phyloP scores from a whole-genome alignment of 1,140 invertebrate genomes.

The Druon quercuslanigerum region DNA sequence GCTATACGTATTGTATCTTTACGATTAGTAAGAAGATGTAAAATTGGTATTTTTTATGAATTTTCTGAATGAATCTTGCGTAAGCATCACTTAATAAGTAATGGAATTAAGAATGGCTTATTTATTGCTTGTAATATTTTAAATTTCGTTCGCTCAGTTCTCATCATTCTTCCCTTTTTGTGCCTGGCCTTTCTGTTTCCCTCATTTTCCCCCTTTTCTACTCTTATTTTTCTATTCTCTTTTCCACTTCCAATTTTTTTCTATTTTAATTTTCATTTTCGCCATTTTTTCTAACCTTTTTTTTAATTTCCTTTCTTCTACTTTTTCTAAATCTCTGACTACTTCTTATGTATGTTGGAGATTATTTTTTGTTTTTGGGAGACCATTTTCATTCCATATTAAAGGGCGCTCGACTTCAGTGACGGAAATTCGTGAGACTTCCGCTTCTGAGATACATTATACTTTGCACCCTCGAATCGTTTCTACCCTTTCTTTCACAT shows the following conservation, averaged over 20 bases:
- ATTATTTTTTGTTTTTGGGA: neutral
- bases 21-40: constrained; percentile 77
- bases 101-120: constrained; percentile 72
- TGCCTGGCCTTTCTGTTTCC: constrained; percentile 28
- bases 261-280: neutral
- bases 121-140: constrained; percentile 76
- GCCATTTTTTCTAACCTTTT: neutral
- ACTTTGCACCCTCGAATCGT: constrained; percentile 4
- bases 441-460: constrained; percentile 11
- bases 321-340: neutral
- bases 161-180: constrained; percentile 35
- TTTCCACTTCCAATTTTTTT: neutral
- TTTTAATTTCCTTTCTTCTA: neutral
- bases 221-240: constrained; percentile 31
- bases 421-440: constrained; percentile 22
- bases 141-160: constrained; percentile 67
- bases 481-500: constrained; percentile 22
- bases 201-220: constrained; percentile 33
- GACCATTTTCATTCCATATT: constrained; percentile 1
- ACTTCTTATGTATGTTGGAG: neutral
- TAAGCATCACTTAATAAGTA: constrained; percentile 64
- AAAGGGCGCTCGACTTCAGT: neutral
- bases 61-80: constrained; percentile 59
- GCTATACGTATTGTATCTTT: constrained; percentile 73
- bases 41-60: constrained; percentile 72